Evolutionary conservation across 2,797 vertebrate species (phyloP).

Genomic region (Lacerta agilis): DNA sequence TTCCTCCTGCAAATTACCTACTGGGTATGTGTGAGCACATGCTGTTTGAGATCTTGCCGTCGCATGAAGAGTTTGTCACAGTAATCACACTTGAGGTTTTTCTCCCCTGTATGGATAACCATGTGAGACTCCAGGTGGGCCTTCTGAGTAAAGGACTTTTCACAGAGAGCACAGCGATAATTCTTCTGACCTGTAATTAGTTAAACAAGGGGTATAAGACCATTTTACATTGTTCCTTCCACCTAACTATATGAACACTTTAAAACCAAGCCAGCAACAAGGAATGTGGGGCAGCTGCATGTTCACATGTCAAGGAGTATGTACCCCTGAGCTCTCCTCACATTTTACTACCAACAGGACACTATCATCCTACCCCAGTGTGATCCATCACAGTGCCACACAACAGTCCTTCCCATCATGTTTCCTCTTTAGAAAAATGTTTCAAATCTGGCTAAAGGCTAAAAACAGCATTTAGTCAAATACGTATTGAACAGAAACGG

Average conservation of each 20-base stretch:
- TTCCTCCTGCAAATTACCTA: constrained; percentile 67
- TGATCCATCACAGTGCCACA: not conserved
- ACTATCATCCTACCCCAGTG: not conserved
- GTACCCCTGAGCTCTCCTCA: not conserved
- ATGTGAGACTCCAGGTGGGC: constrained; percentile 96
- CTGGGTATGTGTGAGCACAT: constrained; percentile 95
- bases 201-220: fast-evolving
- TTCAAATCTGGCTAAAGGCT: not conserved
- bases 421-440: not conserved
- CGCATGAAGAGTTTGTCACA: constrained; percentile 95
- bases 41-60: constrained; percentile 96
- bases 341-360: not conserved
- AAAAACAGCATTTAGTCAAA: not conserved
- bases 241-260: not conserved
- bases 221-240: not conserved
- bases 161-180: constrained; percentile 91
- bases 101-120: constrained; percentile 94
- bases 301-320: not conserved
- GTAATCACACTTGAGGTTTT: constrained; percentile 96
- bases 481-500: not conserved
- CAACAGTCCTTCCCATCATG: not conserved
- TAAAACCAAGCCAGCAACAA: not conserved
- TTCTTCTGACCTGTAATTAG: constrained; percentile 92
- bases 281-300: not conserved
- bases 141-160: constrained; percentile 96